phyloP scores from a whole-genome alignment of 2,888 invertebrate genomes.

The Hedya salicella region DNA sequence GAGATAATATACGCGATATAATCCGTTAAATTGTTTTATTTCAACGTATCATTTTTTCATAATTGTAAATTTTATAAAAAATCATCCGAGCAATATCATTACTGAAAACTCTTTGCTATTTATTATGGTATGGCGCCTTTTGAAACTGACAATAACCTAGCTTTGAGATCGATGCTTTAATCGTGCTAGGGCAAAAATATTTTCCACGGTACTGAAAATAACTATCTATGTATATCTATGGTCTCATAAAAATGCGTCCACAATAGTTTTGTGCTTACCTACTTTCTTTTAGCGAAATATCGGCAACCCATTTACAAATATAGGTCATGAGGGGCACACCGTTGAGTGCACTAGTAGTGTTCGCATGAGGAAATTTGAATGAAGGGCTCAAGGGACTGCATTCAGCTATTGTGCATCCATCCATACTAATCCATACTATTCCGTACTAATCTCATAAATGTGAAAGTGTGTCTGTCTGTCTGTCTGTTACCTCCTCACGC shows the following conservation, averaged over 20 bases:
- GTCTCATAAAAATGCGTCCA: not conserved
- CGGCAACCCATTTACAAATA: constrained; percentile 13
- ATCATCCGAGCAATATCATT: not conserved
- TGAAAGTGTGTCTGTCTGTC: too few relatives aligned
- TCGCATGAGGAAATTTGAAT: constrained; percentile 27
- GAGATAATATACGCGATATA: too few relatives aligned
- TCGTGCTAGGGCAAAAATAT: too few relatives aligned
- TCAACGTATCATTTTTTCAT: not conserved
- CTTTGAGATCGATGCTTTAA: too few relatives aligned
- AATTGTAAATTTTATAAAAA: not conserved
- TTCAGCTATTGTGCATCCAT: constrained; percentile 25
- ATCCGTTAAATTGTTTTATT: too few relatives aligned
- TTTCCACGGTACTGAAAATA: too few relatives aligned
- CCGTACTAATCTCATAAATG: too few relatives aligned
- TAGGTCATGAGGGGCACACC: constrained; percentile 26
- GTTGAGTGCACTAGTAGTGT: constrained; percentile 16
- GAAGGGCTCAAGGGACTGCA: constrained; percentile 12
- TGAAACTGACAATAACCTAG: not conserved
- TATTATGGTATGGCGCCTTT: not conserved
- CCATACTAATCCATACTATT: too few relatives aligned
- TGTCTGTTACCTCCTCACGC: too few relatives aligned
- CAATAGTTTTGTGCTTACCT: not conserved
- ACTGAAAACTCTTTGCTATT: not conserved
- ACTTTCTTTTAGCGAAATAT: constrained; percentile 7
- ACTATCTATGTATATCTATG: not conserved